Percentiles rank a stretch among this genome's conserved stretches.
phyloP scores from a whole-genome alignment of 2,888 invertebrate species.

The Endomychus coccineus region DNA sequence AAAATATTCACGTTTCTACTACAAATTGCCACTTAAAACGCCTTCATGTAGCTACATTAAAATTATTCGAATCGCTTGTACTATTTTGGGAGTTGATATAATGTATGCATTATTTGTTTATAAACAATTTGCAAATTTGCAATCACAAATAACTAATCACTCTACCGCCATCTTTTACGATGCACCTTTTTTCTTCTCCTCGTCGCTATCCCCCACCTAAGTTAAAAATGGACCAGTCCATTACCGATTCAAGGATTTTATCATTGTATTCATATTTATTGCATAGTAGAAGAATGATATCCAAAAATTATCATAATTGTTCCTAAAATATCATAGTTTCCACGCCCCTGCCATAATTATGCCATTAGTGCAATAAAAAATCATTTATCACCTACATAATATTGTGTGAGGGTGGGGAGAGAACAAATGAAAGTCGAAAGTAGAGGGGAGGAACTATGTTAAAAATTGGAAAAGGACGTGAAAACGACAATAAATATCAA shows the following conservation, averaged over 20 bases:
- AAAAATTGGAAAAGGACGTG: slow-evolving; percentile 35
- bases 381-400: slow-evolving; percentile 20
- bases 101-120: slow-evolving; percentile 32
- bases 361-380: slow-evolving; percentile 21
- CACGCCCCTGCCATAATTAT: slow-evolving; percentile 17
- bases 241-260: slow-evolving; percentile 22
- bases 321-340: slow-evolving; percentile 6
- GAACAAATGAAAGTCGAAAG: slow-evolving; percentile 28
- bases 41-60: slow-evolving; percentile 16
- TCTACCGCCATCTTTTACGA: slow-evolving; percentile 43
- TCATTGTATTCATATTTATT: no score
- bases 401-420: slow-evolving; percentile 25
- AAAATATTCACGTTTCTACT: slow-evolving; percentile 22
- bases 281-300: not conserved
- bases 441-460: slow-evolving; percentile 32
- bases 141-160: slow-evolving; percentile 39
- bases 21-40: slow-evolving; percentile 8
- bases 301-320: not conserved
- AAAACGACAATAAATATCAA: slow-evolving; percentile 24
- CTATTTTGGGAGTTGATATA: slow-evolving; percentile 7
- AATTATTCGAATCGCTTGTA: not conserved
- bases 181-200: slow-evolving; percentile 36
- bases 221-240: slow-evolving; percentile 38
- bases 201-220: slow-evolving; percentile 28
- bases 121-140: slow-evolving; percentile 43